Percentiles rank a stretch among this genome's conserved stretches.
Evolutionary conservation across 1,140 invertebrate genomes (phyloP).

Genomic region (Leptonema lineaticorne): DNA sequence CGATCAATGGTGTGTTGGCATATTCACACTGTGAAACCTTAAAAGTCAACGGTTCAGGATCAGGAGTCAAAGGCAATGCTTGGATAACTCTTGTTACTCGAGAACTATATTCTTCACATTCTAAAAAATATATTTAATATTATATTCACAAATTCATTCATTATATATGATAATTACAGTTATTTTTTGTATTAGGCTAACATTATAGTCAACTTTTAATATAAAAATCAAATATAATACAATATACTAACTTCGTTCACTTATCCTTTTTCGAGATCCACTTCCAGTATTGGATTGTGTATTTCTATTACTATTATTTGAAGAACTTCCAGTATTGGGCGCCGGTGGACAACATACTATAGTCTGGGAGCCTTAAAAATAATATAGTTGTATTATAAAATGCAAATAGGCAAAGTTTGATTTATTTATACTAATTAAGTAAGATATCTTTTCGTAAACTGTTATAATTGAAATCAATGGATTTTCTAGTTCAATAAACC

Average conservation of each 20-base stretch:
- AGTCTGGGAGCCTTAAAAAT: neutral
- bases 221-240: too few relatives aligned
- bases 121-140: neutral
- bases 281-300: neutral
- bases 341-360: constrained; percentile 1
- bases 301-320: neutral
- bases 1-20: constrained; percentile 6
- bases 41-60: constrained; percentile 9
- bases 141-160: neutral
- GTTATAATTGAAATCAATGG: too few relatives aligned
- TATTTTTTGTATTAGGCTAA: neutral
- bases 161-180: neutral
- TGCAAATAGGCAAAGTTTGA: too few relatives aligned
- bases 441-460: too few relatives aligned
- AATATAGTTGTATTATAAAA: too few relatives aligned
- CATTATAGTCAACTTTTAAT: neutral
- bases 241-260: constrained; percentile 12
- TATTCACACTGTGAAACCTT: constrained; percentile 10
- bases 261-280: constrained; percentile 4
- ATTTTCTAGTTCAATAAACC: too few relatives aligned
- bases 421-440: too few relatives aligned
- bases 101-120: constrained; percentile 23
- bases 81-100: neutral
- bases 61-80: constrained; percentile 6
- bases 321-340: neutral